Conservation (phyloP, 2,888 invertebrate genomes). For the Apamea crenata region DNA sequence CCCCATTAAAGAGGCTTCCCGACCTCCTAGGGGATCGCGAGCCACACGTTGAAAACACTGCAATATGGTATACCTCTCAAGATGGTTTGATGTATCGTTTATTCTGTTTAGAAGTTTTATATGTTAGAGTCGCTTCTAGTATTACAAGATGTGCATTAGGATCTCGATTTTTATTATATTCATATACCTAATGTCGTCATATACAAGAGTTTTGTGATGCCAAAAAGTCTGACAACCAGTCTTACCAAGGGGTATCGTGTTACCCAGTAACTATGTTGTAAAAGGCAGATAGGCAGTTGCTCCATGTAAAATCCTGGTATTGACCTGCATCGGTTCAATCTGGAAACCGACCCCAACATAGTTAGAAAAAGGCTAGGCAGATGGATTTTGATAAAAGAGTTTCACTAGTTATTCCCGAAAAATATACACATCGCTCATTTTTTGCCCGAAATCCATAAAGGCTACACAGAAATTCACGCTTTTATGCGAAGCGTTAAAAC, state of each 20-base stretch:
- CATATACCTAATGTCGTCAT: not conserved
- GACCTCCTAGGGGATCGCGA: too few relatives aligned
- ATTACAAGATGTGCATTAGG: too few relatives aligned
- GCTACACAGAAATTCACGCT: conserved; percentile 21
- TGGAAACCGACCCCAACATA: not conserved
- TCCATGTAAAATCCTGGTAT: not conserved
- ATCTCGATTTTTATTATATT: not conserved
- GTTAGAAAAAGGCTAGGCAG: not conserved
- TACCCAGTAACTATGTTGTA: too few relatives aligned
- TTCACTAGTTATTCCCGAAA: not conserved
- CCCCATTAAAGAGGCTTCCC: too few relatives aligned
- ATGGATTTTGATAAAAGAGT: not conserved
- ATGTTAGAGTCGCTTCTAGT: not conserved
- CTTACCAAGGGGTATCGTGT: too few relatives aligned
- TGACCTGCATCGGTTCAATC: not conserved
- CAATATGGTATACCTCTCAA: not conserved
- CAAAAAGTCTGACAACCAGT: too few relatives aligned
- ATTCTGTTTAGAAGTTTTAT: not conserved
- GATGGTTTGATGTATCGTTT: not conserved
- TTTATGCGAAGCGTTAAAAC: conserved; percentile 38
- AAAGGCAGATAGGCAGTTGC: not conserved
- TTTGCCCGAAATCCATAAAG: conserved; percentile 14
- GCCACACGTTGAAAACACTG: too few relatives aligned
- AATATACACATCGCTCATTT: not conserved
- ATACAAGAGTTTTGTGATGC: not conserved